Conservation (phyloP, 2,888 invertebrate species). For the Sinelater perroti region DNA sequence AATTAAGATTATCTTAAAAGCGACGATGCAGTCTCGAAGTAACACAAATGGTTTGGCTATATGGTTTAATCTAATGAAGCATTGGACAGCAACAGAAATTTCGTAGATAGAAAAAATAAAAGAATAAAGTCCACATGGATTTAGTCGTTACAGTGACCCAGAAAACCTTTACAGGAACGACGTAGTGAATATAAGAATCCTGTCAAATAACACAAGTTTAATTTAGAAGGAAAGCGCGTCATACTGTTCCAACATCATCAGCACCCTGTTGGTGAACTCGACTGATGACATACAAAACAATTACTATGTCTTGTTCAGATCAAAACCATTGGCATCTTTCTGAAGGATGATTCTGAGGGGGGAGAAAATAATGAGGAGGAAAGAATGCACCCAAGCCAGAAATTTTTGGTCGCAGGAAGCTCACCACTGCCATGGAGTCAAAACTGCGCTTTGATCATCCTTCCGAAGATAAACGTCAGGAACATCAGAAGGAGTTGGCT, state of each 20-base stretch:
- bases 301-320: constrained; percentile 91
- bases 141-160: no score
- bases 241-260: constrained; percentile 97
- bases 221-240: no score
- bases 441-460: constrained; percentile 94
- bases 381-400: constrained; percentile 73
- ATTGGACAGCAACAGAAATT: no score
- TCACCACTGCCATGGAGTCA: constrained; percentile 91
- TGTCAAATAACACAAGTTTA: no score
- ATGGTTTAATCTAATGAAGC: no score
- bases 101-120: no score
- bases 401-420: constrained; percentile 77
- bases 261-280: constrained; percentile 96
- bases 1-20: no score
- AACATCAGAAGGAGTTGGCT: constrained; percentile 95
- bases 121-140: no score
- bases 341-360: constrained; percentile 89
- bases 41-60: no score
- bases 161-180: no score
- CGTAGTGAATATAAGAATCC: no score
- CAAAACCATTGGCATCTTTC: constrained; percentile 94
- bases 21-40: no score
- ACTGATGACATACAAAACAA: constrained; percentile 79
- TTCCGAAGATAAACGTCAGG: constrained; percentile 95
- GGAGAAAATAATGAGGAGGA: constrained; percentile 83